Conservation (phyloP, 2,113 vertebrate species). For the Corythornis cristatus region DNA sequence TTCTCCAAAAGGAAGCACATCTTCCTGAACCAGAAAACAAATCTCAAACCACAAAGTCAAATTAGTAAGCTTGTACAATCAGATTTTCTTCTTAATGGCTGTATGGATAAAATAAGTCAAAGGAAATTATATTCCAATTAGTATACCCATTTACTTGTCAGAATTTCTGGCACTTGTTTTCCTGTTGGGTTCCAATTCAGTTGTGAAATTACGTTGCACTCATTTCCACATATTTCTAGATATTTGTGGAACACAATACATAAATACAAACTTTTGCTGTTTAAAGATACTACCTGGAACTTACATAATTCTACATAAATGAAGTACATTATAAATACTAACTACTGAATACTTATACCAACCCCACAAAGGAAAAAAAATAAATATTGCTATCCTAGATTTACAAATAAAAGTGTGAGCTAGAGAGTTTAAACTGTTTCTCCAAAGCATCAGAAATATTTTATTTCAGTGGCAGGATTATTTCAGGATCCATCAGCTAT, state of each 20-base stretch:
- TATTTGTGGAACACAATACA: neutral
- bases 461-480: neutral
- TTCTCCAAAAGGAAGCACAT: neutral
- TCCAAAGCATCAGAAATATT: neutral
- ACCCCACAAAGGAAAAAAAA: neutral
- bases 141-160: neutral
- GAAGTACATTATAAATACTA: neutral
- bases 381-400: neutral
- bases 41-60: neutral
- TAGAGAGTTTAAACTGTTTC: neutral
- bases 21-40: neutral
- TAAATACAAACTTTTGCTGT: neutral
- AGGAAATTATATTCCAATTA: neutral
- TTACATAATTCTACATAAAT: neutral
- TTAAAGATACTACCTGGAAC: neutral
- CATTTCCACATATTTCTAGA: neutral
- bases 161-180: neutral
- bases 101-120: neutral
- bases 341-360: neutral
- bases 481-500: neutral
- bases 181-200: neutral
- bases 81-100: neutral
- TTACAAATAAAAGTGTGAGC: neutral
- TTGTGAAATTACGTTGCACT: neutral
- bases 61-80: neutral